Conservation (phyloP, 2,888 invertebrate species). For the Clistopyga incitator region DNA sequence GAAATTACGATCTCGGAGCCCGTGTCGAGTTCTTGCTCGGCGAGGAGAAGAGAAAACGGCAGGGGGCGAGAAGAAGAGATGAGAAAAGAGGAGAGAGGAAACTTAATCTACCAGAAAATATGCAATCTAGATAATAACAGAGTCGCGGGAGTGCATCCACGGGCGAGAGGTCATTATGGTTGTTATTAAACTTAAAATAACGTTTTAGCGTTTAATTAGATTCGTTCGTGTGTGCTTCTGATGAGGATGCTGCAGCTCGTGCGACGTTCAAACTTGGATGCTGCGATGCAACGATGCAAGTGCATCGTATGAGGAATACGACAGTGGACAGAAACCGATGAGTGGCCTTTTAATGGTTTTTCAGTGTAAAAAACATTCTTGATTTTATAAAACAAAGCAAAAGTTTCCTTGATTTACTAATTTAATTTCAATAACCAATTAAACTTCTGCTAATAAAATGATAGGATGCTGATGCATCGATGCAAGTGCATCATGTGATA, state of each 20-base stretch:
- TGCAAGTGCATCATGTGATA: too few relatives aligned
- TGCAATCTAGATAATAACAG: constrained; percentile 83
- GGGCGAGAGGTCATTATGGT: constrained; percentile 81
- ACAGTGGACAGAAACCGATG: too few relatives aligned
- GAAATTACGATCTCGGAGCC: constrained; percentile 50
- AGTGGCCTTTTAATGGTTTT: too few relatives aligned
- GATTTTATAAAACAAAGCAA: too few relatives aligned
- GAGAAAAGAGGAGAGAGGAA: constrained; percentile 68
- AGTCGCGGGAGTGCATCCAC: constrained; percentile 73
- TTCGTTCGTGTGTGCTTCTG: constrained; percentile 71
- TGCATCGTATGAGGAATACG: constrained; percentile 1
- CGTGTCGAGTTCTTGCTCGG: constrained; percentile 29
- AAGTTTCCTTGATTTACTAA: too few relatives aligned
- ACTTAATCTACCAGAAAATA: constrained; percentile 83
- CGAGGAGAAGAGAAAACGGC: constrained; percentile 1
- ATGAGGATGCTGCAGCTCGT: constrained; percentile 28
- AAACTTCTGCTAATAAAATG: too few relatives aligned
- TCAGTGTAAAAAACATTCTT: too few relatives aligned
- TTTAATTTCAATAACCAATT: too few relatives aligned
- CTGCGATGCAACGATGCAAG: constrained; percentile 18
- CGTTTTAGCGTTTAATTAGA: constrained; percentile 83
- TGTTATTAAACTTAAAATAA: constrained; percentile 82
- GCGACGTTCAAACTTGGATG: constrained; percentile 27
- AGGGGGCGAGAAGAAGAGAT: constrained; percentile 22
- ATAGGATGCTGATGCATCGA: too few relatives aligned